These are phyloP conservation scores for Tryphoninae sp. DNA, from an alignment of 2,888 invertebrate species.

Conservation along the genomic window DNA sequence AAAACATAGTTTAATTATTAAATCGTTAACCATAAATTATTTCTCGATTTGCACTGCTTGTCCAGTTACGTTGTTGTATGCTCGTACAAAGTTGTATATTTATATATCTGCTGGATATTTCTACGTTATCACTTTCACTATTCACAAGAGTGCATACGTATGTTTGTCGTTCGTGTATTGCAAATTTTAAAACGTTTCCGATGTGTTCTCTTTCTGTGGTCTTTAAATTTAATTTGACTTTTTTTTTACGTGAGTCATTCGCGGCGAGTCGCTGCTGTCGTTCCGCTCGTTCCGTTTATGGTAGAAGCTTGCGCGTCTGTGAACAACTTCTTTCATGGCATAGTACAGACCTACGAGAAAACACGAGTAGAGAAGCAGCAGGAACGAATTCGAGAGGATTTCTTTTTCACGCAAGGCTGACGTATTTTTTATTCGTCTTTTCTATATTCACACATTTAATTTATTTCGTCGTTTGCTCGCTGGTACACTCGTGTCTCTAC, in stretches of 20 bases:
- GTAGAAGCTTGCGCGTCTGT: slow-evolving; percentile 3
- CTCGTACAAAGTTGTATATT: not conserved
- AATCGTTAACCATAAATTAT: not conserved
- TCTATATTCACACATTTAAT: not conserved
- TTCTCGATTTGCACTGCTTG: not conserved
- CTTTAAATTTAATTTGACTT: not conserved
- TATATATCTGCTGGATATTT: slow-evolving; percentile 8
- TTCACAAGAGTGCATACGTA: slow-evolving; percentile 2
- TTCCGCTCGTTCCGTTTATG: slow-evolving; percentile 34
- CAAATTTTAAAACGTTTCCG: not conserved
- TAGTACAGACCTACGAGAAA: not conserved
- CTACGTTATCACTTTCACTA: slow-evolving; percentile 32
- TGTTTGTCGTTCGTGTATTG: slow-evolving; percentile 1
- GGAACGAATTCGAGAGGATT: slow-evolving; percentile 22
- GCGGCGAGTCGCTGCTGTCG: slow-evolving; percentile 21
- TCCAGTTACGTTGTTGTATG: not conserved
- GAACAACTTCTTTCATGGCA: not conserved
- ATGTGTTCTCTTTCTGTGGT: not conserved
- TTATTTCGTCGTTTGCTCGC: not conserved
- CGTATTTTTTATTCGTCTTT: slow-evolving; percentile 51
- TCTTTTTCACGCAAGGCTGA: slow-evolving; percentile 57
- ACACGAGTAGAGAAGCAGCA: slow-evolving; percentile 23
- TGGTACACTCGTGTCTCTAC: slow-evolving; percentile 1
- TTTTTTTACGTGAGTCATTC: slow-evolving; percentile 15
- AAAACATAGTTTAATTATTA: not conserved